These are phyloP conservation scores for Zoanthus gigantus DNA, from an alignment of 92 coral and sea anemone species.

Conservation along the genomic window DNA sequence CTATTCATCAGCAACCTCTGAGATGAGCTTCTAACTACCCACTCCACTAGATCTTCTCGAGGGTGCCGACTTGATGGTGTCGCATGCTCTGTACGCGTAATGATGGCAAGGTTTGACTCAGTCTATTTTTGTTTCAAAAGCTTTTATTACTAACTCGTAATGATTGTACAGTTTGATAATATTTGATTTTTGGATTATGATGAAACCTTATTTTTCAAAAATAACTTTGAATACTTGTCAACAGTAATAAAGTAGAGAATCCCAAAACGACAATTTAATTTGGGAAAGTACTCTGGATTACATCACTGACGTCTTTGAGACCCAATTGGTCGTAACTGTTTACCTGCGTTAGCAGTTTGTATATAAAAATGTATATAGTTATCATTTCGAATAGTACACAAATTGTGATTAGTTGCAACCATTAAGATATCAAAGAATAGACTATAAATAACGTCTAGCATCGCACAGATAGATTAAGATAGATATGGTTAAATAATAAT, in stretches of 20 bases:
- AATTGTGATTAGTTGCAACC: neutral
- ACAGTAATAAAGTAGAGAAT: neutral
- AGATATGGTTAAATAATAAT: neutral
- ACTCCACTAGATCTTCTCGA: constrained; percentile 38
- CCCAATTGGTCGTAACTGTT: neutral
- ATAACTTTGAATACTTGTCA: neutral
- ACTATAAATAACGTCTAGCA: neutral
- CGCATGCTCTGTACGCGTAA: constrained; percentile 23
- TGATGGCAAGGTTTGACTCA: neutral
- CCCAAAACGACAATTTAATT: neutral
- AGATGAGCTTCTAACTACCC: constrained; percentile 52
- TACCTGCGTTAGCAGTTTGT: neutral
- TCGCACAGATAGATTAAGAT: neutral
- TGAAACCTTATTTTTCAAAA: neutral
- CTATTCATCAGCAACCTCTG: neutral
- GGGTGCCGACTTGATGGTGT: constrained; percentile 24
- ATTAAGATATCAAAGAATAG: neutral
- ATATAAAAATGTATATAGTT: too few species aligned
- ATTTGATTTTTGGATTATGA: neutral
- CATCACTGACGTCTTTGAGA: neutral
- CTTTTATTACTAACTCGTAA: neutral
- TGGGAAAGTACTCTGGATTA: neutral
- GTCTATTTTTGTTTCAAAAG: too few species aligned
- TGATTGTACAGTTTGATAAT: neutral
- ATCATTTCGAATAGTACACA: too few species aligned